Evolutionary conservation across 2,113 vertebrate genomes (phyloP), one percentile per base, ranked within the genome.

Genomic region (Anolis carolinensis): DNA sequence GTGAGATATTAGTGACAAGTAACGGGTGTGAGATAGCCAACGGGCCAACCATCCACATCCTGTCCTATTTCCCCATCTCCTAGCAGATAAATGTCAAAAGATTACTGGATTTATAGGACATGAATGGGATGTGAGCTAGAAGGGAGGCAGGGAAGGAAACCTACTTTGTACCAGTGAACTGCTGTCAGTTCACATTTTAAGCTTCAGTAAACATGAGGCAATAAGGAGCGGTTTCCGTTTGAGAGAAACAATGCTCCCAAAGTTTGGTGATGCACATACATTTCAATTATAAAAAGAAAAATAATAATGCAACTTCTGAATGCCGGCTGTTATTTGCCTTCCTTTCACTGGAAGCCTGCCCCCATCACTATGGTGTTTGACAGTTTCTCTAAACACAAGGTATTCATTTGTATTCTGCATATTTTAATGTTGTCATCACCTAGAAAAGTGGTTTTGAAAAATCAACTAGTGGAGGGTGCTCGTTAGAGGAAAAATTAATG

Each of bases 181-280:
- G 96, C 96, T 97, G 96, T 97, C 97, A 96, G 96, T 96, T 97
- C 95, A 93, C 92, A 96, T 97, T 97, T 97, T 94, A 96, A 94
- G 96, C 97, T 97, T 96, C 96, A 97, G 92, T 96, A 96, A 94
- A 96, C 96, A 95, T 89, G 94, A 95, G 95, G 93, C 95, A 92
- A 89, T 92, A 89, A 95, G 95, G 95, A 94, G 93, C 96, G 94
- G 96, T 96, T 95, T 86, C 88, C 93, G 94, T 95, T 96, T 92
- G 93, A 81, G 89, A 90, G 93, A 94, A 95, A 96, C 97, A 96
- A 96, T 96, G 92, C 92, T 23, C 91, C 86, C 89, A 89, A 94
- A 95, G 94, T 95, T 95, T 96, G 95, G 94, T 87, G 94, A 93
- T 93, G 93, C 94, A 95, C 91, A 68, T 94, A 96, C 92, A 94